Evolutionary conservation across 2,113 vertebrate genomes (phyloP), one percentile per base, ranked within the genome.

Genomic region (Scartelaos histophorus): DNA sequence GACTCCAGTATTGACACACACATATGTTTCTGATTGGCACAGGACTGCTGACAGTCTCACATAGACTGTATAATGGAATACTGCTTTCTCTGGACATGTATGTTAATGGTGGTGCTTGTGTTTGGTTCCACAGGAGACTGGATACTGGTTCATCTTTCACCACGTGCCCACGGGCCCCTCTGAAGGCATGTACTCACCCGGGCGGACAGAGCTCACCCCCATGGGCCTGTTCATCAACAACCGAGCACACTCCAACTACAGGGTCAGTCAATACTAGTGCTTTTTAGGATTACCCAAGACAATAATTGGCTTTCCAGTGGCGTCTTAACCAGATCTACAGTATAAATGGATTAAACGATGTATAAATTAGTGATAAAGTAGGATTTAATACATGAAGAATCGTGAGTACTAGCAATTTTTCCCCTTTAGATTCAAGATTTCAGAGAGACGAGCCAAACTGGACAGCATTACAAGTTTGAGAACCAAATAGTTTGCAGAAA

Each of bases 91-190:
- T 51, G 47, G 51, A n/a, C 51, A n/a, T 9, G 3, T 54, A 21
- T 1, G 7, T 7, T 53, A 54, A 54, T 21, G 0, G 17, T 61
- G 22, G 25, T 16, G 57, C 78, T 45, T 83, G 35, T 88, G 51
- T 83, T 21, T 83, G 54, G 75, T 16, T 64, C 21, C 53, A 61
- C 92, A 99, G 98, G 97, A 99, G 91, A 97, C 97, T 0, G 98
- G 98, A 7, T 99, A 97, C 88, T 99, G 97, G 97, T 99, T 97
- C 75, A 93, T 99, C 73, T 96, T 98, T 84, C 98, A 99, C 88
- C 97, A 99, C 0, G 94, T 98, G 38, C 96, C 98, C 0, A 99
- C 98, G 0, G 97, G 98, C 17, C 96, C 97, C 24, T 99, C 98
- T 0, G 95, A 91, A 0, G 98, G 98, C 1, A 92, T 95, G 87